Evolutionary conservation across 2,113 vertebrate species (phyloP).

Genomic region (Oreocharis arfaki): DNA sequence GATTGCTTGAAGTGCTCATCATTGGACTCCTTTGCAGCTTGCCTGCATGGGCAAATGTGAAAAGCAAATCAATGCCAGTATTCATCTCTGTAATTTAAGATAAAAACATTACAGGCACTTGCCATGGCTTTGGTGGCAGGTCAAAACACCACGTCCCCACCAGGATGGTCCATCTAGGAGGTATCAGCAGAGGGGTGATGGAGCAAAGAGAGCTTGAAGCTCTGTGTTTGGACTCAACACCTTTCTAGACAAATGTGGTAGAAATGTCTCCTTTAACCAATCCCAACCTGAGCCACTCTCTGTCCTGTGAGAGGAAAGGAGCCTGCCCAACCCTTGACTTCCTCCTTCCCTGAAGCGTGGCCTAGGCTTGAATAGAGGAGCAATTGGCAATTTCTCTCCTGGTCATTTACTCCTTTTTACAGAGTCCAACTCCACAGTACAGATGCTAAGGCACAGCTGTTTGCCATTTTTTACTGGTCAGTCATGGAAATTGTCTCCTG

Average conservation of each 20-base stretch:
- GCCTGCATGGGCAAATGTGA: neutral
- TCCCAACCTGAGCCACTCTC: neutral
- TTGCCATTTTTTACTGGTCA: conserved; percentile 13
- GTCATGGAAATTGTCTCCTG: conserved; percentile 46
- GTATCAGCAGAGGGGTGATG: neutral
- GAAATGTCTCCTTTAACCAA: neutral
- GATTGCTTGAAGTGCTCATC: rapidly evolving
- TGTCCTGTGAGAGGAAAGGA: neutral
- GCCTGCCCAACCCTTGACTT: rapidly evolving
- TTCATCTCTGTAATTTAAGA: neutral
- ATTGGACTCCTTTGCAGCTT: rapidly evolving
- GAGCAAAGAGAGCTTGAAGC: neutral
- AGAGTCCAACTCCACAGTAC: neutral
- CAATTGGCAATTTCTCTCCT: neutral
- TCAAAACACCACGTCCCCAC: neutral
- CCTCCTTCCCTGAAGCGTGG: neutral
- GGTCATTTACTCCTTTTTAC: neutral
- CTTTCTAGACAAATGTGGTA: neutral
- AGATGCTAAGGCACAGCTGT: conserved; percentile 67
- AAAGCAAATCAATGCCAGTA: neutral
- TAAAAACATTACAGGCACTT: neutral
- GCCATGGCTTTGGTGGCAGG: neutral
- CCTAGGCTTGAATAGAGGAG: neutral
- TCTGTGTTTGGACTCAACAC: neutral
- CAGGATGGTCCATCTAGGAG: neutral